Base-by-base conservation (phyloP, 2,888 invertebrate genomes). In the Cryptophagus acutangulus region DNA sequence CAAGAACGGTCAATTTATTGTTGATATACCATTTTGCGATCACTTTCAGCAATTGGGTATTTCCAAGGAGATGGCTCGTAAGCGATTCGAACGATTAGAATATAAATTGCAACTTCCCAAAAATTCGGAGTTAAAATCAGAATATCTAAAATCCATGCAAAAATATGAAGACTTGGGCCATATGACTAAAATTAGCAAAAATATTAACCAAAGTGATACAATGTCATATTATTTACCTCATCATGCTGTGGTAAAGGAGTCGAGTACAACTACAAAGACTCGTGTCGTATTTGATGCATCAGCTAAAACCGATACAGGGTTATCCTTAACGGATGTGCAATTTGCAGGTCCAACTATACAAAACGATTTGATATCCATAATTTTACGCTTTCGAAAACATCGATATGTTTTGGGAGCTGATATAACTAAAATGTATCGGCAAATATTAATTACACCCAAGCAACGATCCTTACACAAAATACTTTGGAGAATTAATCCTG, bases 371-470 rank as follows among this genome's bases (percentile, higher is more conserved):
- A 5, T 29, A 5, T 29, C 29, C 8, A 29, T 29, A 29, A 5
- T 29, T 5, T 5, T 29, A 8, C 6, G 31, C 3, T 31, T 31
- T 31, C 4, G 31, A 6, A 15, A 13, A 15, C 31, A 31, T n/a
- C 3, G 16, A 12, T 31, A 15, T 12, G 31, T 31, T n/a, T 3
- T 31, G 5, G n/a, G 15, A 5, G 31, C n/a, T 2, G 31, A 31
- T 16, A 31, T 31, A 5, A n/a, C 3, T n/a, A 31, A 15, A 15
- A 31, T 31, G 31, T 31, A 31, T 16, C 4, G 31, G 15, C 31
- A 31, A 31, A 16, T 31, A 4, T n/a, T 15, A 15, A 15, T 31
- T 15, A 16, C 13, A 2, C 31, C 31, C 3, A 9, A 31, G 4
- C 15, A 31, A 5, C 14, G 31, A 10, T n/a, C 13, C 4, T 16